Conservation (phyloP, 2,888 invertebrate species). For the Trachelus troglodyta region DNA sequence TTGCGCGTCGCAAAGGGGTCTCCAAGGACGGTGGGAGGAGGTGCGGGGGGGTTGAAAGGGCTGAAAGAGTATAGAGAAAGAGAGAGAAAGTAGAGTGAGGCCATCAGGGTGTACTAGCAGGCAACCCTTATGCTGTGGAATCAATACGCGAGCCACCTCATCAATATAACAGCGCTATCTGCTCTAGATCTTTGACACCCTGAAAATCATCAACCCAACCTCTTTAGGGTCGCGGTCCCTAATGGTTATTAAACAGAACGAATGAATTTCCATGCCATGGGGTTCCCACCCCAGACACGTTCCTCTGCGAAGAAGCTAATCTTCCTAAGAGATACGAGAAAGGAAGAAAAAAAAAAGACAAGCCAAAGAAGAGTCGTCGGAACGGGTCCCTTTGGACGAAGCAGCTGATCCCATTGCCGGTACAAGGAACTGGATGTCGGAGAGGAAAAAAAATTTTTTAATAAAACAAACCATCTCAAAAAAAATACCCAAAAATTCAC, state of each 20-base stretch:
- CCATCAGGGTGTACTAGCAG: neutral
- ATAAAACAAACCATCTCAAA: neutral
- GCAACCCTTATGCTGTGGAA: conserved; percentile 36
- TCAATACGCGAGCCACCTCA: conserved; percentile 61
- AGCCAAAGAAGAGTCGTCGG: neutral
- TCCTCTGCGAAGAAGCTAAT: neutral
- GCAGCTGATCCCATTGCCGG: neutral
- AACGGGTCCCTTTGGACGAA: neutral
- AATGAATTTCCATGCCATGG: neutral
- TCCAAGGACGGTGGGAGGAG: conserved; percentile 29
- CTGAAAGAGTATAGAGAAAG: neutral
- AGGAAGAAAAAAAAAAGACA: no score
- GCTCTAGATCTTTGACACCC: conserved; percentile 64
- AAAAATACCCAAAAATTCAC: neutral
- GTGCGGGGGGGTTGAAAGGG: neutral
- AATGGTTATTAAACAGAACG: conserved; percentile 56
- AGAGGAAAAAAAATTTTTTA: neutral
- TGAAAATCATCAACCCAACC: conserved; percentile 47
- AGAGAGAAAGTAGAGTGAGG: conserved; percentile 9
- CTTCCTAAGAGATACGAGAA: neutral
- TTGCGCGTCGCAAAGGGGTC: conserved; percentile 46
- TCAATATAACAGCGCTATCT: conserved; percentile 57
- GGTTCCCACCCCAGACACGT: neutral
- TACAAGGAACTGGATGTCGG: neutral
- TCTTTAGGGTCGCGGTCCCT: conserved; percentile 27